Evolutionary conservation across 2,113 vertebrate species (phyloP).

Genomic region (Phyllostomus discolor): DNA sequence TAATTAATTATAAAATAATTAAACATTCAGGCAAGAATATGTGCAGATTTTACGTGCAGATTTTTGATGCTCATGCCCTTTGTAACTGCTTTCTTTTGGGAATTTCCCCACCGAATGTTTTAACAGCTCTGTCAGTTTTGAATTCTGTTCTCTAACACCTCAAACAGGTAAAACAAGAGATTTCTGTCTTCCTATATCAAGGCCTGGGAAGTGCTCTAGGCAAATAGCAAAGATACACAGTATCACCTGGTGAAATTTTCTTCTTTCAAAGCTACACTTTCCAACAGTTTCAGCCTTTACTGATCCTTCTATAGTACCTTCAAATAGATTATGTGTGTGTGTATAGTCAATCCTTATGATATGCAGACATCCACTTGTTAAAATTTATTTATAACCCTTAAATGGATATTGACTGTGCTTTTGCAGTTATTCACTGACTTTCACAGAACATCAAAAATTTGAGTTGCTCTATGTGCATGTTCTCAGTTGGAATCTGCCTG

Average conservation of each 20-base stretch:
- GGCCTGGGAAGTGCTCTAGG: background rate
- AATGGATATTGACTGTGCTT: background rate
- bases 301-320: background rate
- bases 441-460: background rate
- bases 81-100: background rate
- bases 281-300: background rate
- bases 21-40: background rate
- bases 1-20: background rate
- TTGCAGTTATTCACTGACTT: background rate
- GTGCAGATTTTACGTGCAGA: background rate
- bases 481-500: background rate
- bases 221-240: background rate
- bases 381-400: background rate
- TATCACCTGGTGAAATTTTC: background rate
- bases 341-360: background rate
- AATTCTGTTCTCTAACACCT: background rate
- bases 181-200: background rate
- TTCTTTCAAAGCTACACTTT: background rate
- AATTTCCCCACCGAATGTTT: background rate
- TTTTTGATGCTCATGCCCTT: background rate
- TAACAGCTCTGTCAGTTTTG: background rate
- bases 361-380: background rate
- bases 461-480: background rate
- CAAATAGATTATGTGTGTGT: background rate
- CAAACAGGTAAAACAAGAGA: background rate